Evolutionary conservation across 1,140 invertebrate genomes (phyloP).

Genomic region (Drosophila azteca): DNA sequence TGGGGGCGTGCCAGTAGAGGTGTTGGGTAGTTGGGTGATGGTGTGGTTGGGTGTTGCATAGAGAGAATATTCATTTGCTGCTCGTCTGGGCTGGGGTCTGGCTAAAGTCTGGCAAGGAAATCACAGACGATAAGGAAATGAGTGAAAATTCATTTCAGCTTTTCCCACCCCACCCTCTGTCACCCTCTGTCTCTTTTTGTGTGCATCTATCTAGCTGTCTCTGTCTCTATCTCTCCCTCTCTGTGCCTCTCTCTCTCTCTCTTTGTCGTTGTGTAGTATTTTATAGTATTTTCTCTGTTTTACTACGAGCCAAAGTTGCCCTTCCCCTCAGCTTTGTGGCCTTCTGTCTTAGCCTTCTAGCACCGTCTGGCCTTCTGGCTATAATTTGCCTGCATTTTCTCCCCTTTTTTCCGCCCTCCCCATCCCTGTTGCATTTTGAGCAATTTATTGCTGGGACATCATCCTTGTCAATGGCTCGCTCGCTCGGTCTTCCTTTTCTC

Average conservation of each 20-base stretch:
- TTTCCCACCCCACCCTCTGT: background rate
- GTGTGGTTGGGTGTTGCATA: slow-evolving; percentile 59
- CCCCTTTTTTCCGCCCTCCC: background rate
- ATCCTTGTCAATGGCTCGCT: slow-evolving; percentile 37
- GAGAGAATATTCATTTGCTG: slow-evolving; percentile 77
- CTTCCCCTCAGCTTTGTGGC: slow-evolving; percentile 5
- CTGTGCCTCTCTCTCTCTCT: slow-evolving; percentile 1
- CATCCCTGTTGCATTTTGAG: slow-evolving; percentile 54
- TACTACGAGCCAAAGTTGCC: slow-evolving; percentile 20
- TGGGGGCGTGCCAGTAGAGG: background rate
- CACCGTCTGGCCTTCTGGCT: slow-evolving; percentile 25
- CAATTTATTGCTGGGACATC: slow-evolving; percentile 70
- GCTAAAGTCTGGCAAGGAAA: slow-evolving; percentile 71
- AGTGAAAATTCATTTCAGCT: slow-evolving; percentile 79
- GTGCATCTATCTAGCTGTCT: too few relatives aligned
- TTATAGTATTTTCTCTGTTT: slow-evolving; percentile 45
- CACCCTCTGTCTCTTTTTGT: background rate
- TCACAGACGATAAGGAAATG: slow-evolving; percentile 82
- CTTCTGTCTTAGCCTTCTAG: slow-evolving; percentile 3
- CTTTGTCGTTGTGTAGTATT: slow-evolving; percentile 30
- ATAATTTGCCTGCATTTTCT: slow-evolving; percentile 71
- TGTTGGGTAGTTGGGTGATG: background rate
- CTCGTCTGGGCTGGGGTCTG: slow-evolving; percentile 49
- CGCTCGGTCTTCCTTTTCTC: background rate
- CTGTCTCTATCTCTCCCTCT: slow-evolving; percentile 9